A percentile compares a stretch with the other conserved stretches of the same genome.
phyloP scores from a whole-genome alignment of 35 echinoderm and acorn worm species.

The Acanthaster planci region DNA sequence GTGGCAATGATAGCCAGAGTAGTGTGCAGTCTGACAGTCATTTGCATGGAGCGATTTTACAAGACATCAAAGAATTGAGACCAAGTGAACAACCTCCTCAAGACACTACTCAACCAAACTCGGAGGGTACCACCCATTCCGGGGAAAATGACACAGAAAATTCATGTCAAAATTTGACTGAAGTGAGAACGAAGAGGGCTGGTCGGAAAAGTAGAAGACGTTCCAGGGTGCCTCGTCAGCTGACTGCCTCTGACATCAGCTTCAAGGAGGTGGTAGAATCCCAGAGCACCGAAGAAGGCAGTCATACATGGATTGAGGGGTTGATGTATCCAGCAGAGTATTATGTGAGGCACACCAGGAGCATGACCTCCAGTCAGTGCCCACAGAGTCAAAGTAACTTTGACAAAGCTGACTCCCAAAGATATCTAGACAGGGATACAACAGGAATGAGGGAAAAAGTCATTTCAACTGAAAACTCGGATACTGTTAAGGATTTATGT shows the following conservation, averaged over 20 bases:
- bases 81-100: no score
- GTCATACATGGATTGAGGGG: conserved; percentile 71
- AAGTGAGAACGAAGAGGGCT: conserved; percentile 1
- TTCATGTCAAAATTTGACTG: neutral
- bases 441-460: neutral
- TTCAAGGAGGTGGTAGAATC: conserved; percentile 58
- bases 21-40: no score
- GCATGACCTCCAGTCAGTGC: conserved; percentile 52
- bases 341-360: conserved; percentile 80
- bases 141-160: neutral
- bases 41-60: no score
- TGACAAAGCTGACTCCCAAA: neutral
- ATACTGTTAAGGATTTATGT: neutral
- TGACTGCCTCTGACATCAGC: conserved; percentile 55
- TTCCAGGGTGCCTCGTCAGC: conserved; percentile 2
- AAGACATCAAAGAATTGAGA: no score
- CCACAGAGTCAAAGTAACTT: neutral
- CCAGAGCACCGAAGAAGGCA: conserved; percentile 44
- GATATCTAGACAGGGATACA: neutral
- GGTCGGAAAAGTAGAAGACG: neutral
- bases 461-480: neutral
- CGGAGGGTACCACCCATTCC: neutral
- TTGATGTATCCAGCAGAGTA: conserved; percentile 80
- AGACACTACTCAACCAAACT: no score
- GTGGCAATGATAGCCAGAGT: no score